A percentile compares a stretch with the other conserved stretches of the same genome.
Conservation (phyloP, 2,113 vertebrate species). For the Coptodon rendalli region DNA sequence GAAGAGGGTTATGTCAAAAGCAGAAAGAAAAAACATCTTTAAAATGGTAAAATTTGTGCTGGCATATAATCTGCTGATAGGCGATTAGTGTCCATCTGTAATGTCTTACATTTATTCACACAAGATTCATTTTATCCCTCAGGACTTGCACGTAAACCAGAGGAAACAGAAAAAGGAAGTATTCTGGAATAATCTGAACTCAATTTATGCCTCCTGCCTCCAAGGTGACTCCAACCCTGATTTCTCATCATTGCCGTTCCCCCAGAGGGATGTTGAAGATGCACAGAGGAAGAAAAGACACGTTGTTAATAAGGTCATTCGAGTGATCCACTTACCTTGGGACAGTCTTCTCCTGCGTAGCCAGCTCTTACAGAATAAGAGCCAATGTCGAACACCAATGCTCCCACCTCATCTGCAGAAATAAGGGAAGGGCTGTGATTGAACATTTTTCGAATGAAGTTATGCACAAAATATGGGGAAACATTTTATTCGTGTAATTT, state of each 20-base stretch:
- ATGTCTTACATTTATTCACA: background rate
- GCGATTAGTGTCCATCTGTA: background rate
- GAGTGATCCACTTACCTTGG: conserved; percentile 79
- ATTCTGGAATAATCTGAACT: conserved; percentile 31
- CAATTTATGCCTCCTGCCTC: conserved; percentile 34
- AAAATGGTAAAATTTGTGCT: background rate
- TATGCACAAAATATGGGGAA: background rate
- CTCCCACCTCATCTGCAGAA: conserved; percentile 93
- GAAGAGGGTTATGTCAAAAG: background rate
- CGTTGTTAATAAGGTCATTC: conserved; percentile 36
- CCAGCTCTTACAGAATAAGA: conserved; percentile 96
- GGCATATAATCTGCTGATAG: background rate
- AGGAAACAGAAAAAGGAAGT: background rate
- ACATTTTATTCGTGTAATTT: background rate
- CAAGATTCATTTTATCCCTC: background rate
- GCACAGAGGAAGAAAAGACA: conserved; percentile 24
- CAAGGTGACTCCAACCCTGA: conserved; percentile 25
- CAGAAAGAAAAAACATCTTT: background rate
- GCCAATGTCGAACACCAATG: conserved; percentile 97
- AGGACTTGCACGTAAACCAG: background rate
- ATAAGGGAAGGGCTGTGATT: background rate
- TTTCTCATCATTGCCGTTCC: conserved; percentile 29
- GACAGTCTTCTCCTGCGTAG: conserved; percentile 97
- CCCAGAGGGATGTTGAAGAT: background rate
- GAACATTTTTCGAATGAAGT: background rate